Conservation (phyloP, 2,113 vertebrate species). For the Clarias magur region DNA sequence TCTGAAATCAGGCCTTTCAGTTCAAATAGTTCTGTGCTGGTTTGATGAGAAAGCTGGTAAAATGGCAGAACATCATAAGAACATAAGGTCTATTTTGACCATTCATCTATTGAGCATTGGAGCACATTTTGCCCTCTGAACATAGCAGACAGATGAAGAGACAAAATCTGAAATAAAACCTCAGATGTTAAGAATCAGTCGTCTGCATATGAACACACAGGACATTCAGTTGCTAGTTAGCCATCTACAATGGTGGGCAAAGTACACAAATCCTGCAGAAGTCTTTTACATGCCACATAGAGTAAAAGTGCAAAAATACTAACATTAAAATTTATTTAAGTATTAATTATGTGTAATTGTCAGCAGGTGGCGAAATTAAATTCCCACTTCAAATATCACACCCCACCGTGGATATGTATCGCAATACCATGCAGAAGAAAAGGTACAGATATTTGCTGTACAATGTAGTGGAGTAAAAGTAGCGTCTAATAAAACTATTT, state of each 20-base stretch:
- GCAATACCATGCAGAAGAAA: too few relatives aligned
- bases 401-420: too few relatives aligned
- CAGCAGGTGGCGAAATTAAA: too few relatives aligned
- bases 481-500: too few relatives aligned
- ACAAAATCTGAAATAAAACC: not conserved
- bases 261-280: too few relatives aligned
- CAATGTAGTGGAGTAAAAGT: too few relatives aligned
- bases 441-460: too few relatives aligned
- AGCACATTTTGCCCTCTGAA: not conserved
- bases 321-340: too few relatives aligned
- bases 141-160: not conserved
- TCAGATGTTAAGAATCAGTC: not conserved
- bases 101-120: not conserved
- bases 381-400: too few relatives aligned
- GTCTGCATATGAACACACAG: not conserved
- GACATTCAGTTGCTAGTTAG: not conserved
- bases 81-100: not conserved
- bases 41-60: not conserved
- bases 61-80: not conserved
- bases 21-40: not conserved
- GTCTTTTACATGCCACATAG: too few relatives aligned
- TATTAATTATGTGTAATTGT: too few relatives aligned
- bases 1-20: not conserved
- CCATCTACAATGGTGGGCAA: not conserved
- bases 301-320: too few relatives aligned